Conservation (phyloP, 1,140 invertebrate genomes). For the Saccostrea echinata region DNA sequence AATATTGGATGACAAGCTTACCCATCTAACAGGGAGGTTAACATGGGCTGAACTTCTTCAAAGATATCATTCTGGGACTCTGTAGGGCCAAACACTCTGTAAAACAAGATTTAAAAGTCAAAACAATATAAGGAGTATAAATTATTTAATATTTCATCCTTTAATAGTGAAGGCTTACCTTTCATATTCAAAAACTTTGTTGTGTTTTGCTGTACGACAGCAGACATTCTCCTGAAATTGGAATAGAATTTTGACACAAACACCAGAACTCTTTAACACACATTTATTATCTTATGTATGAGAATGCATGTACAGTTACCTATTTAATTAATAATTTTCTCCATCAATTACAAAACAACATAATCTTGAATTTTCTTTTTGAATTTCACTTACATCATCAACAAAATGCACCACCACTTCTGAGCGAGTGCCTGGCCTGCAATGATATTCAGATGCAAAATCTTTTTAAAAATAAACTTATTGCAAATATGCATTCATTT, state of each 20-base stretch:
- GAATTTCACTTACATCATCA: conserved; percentile 73
- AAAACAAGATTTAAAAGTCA: conserved; percentile 16
- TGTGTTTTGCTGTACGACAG: conserved; percentile 73
- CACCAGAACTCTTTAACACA: not conserved
- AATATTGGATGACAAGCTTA: conserved; percentile 47
- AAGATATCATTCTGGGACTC: conserved; percentile 74
- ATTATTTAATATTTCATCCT: not conserved
- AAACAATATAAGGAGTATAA: not conserved
- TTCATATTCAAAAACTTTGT: conserved; percentile 78
- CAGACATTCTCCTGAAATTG: conserved; percentile 75
- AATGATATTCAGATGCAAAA: conserved; percentile 31
- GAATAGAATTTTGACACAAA: conserved; percentile 40
- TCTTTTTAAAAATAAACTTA: not conserved
- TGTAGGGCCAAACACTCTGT: conserved; percentile 71
- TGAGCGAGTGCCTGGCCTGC: conserved; percentile 71
- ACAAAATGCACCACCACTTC: conserved; percentile 75
- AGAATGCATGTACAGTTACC: not conserved
- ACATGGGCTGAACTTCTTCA: conserved; percentile 77
- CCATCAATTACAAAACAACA: not conserved
- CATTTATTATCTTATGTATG: not conserved
- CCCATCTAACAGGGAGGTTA: conserved; percentile 77
- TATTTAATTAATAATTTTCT: too few species aligned
- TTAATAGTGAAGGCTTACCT: conserved; percentile 65
- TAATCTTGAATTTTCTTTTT: not conserved
- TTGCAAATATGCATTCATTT: too few species aligned